These are phyloP conservation scores for Hemiprocne comata DNA, from an alignment of 2,113 vertebrate species.

Conservation along the genomic window DNA sequence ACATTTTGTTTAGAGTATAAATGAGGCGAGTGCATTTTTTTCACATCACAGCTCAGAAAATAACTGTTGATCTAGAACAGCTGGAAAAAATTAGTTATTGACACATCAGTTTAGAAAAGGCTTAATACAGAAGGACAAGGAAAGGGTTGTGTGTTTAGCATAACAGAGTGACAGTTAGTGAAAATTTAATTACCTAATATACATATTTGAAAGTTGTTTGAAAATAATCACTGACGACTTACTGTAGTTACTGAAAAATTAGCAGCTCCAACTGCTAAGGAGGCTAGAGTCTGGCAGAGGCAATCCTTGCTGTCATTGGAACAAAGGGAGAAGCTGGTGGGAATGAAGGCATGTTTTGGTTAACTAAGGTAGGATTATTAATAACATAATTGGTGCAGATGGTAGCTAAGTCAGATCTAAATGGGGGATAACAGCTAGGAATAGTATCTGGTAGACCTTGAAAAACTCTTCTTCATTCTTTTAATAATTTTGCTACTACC, in stretches of 20 bases:
- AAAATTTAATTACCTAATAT: constrained; percentile 56
- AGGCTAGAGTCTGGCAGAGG: not conserved
- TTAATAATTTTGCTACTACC: not conserved
- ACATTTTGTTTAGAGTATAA: not conserved
- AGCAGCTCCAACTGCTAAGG: not conserved
- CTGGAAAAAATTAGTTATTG: constrained; percentile 43
- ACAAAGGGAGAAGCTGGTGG: not conserved
- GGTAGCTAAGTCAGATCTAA: not conserved
- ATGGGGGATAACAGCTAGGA: not conserved
- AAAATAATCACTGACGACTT: not conserved
- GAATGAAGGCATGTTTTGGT: not conserved
- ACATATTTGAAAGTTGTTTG: constrained; percentile 29
- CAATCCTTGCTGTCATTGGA: not conserved
- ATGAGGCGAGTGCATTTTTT: not conserved
- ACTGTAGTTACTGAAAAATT: not conserved
- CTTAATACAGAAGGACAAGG: constrained; percentile 34
- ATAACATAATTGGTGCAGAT: not conserved
- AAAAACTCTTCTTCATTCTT: not conserved
- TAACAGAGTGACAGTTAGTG: constrained; percentile 1
- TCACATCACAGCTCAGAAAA: not conserved
- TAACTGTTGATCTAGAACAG: constrained; percentile 20
- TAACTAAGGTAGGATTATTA: not conserved
- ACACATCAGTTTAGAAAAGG: constrained; percentile 17
- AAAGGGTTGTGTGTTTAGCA: constrained; percentile 23
- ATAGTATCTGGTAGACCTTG: not conserved